These are phyloP conservation scores for Lophius piscatorius DNA, from an alignment of 2,113 vertebrate species.

Conservation along the genomic window DNA sequence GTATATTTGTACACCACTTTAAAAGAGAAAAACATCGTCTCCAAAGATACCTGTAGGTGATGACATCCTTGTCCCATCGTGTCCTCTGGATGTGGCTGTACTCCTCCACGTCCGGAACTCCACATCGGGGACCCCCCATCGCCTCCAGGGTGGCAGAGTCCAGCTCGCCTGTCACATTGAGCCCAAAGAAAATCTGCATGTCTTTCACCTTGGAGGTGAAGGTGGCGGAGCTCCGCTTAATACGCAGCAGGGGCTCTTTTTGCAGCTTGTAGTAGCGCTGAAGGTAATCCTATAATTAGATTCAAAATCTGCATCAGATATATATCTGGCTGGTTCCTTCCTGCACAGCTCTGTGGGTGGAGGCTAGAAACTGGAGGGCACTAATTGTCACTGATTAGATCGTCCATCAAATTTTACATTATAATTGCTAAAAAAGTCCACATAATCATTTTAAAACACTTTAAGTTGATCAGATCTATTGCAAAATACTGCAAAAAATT, in stretches of 20 bases:
- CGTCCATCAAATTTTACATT: too few relatives aligned
- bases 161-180: slow-evolving; percentile 74
- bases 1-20: background rate
- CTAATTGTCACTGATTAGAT: too few relatives aligned
- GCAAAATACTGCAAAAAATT: too few relatives aligned
- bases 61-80: slow-evolving; percentile 76
- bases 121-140: slow-evolving; percentile 79
- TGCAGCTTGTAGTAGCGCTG: slow-evolving; percentile 72
- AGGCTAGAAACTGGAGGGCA: too few relatives aligned
- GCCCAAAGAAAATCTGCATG: slow-evolving; percentile 82
- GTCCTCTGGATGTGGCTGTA: slow-evolving; percentile 63
- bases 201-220: slow-evolving; percentile 77
- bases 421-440: too few relatives aligned
- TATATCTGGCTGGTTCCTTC: too few relatives aligned
- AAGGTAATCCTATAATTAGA: slow-evolving; percentile 76
- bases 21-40: background rate
- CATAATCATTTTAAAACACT: too few relatives aligned
- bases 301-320: slow-evolving; percentile 9
- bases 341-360: too few relatives aligned
- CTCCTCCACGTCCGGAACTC: slow-evolving; percentile 78
- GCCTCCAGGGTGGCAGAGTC: slow-evolving; percentile 70
- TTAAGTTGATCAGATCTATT: too few relatives aligned
- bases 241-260: slow-evolving; percentile 52
- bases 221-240: slow-evolving; percentile 61
- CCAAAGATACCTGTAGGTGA: slow-evolving; percentile 75